Evolutionary conservation across 1,140 invertebrate species (phyloP), one percentile per base, ranked within the genome.

Genomic region (Anoplophora glabripennis): DNA sequence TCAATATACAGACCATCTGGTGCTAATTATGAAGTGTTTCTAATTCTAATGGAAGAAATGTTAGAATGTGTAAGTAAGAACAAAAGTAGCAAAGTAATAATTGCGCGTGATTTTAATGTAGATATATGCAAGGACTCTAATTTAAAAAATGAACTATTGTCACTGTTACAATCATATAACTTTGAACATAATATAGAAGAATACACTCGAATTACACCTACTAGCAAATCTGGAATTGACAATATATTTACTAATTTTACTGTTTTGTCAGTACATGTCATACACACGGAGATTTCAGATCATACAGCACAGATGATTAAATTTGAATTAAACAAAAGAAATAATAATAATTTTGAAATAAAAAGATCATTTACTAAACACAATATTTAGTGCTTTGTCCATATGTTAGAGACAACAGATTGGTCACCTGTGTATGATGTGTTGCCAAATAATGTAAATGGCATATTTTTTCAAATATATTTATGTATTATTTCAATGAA

Each of bases 51-150:
- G 41, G 53, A 54, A 12, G 12, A 15, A 9, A 41, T 54, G 35
- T 1, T 44, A 33, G n/a, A 42, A 7, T 44, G 40, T n/a, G 12
- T 54, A 33, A 40, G 11, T 5, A 1, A 4, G 33, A 40, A n/a
- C n/a, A n/a, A 54, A 14, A 21, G 44, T 15, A 14, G 14, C 34
- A 54, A 41, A 33, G 11, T 35, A 15, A 54, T 54, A 12, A 15
- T 53, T 37, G 53, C 10, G 44, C 21, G 53, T 8, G 53, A 54
- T 54, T 54, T 54, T 28, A 54, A 54, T 35, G 44, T 42, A 33
- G 21, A 54, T 41, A 12, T 54, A 7, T 42, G 28, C 11, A 33
- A 21, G 1, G 15, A 45, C 40, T 41, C 40, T 10, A 54, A 44
- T 33, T 15, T 34, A 41, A 54, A 35, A 40, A 12, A 1, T 7